These are phyloP conservation scores for Phlogophora meticulosa DNA, from an alignment of 2,888 invertebrate species.

Conservation along the genomic window DNA sequence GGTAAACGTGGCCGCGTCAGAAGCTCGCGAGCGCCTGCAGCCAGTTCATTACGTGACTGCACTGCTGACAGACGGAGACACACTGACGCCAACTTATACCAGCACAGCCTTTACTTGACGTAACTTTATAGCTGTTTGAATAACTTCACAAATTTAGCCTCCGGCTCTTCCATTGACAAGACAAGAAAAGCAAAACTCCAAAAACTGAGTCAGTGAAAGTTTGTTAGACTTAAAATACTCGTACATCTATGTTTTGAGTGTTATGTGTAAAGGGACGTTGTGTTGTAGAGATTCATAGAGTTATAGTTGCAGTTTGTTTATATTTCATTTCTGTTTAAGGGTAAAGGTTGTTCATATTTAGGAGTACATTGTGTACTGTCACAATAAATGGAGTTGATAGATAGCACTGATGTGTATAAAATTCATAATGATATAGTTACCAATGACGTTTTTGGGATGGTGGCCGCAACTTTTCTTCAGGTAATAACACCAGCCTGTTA, in stretches of 20 bases:
- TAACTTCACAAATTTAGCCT: background rate
- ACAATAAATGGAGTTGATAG: no score
- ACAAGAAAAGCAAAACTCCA: background rate
- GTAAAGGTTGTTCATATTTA: no score
- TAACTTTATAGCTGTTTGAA: background rate
- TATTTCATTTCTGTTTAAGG: no score
- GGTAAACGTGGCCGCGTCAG: constrained; percentile 72
- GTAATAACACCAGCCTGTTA: no score
- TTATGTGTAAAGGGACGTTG: background rate
- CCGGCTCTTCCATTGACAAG: background rate
- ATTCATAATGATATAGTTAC: background rate
- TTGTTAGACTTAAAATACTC: no score
- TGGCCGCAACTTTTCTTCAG: no score
- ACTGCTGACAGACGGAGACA: constrained; percentile 65
- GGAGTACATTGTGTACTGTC: no score
- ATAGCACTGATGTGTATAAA: no score
- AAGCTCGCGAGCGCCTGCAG: constrained; percentile 71
- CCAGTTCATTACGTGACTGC: constrained; percentile 76
- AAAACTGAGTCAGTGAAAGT: background rate
- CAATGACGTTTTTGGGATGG: background rate
- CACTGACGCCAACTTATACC: constrained; percentile 37
- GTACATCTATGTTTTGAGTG: no score
- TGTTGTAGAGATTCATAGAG: background rate
- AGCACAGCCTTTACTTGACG: background rate
- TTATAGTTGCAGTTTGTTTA: background rate